Conservation (phyloP, 2,113 vertebrate species). For the Albula goreensis region DNA sequence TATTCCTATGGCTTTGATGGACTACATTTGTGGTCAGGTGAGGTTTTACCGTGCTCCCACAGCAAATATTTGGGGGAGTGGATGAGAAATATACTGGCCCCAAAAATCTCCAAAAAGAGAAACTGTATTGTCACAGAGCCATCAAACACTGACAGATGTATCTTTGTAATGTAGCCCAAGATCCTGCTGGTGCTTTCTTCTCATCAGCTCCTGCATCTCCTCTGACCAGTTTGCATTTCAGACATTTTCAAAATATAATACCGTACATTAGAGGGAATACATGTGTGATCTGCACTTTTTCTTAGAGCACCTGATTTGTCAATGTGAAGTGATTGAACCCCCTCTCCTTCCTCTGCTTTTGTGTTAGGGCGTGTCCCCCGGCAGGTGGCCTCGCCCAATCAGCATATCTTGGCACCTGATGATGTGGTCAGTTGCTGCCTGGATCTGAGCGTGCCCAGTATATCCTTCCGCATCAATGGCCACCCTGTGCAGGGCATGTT, state of each 20-base stretch:
- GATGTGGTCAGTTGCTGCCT: constrained; percentile 91
- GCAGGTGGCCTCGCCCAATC: constrained; percentile 72
- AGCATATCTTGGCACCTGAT: constrained; percentile 77
- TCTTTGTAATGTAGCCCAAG: no score
- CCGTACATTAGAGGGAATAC: no score
- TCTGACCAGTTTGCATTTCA: no score
- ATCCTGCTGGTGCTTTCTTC: no score
- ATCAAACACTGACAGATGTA: no score
- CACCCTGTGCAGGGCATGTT: constrained; percentile 91
- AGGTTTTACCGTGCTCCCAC: not conserved
- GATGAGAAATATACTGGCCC: not conserved
- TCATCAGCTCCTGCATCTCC: no score
- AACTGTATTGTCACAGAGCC: no score
- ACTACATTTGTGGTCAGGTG: constrained; percentile 88
- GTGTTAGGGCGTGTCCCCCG: constrained; percentile 80
- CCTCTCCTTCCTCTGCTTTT: not conserved
- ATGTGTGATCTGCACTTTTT: no score
- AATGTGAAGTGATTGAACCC: no score
- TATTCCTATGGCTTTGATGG: constrained; percentile 89
- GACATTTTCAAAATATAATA: not conserved
- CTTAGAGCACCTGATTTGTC: no score
- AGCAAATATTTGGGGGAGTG: no score
- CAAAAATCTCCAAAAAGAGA: no score
- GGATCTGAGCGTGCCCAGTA: constrained; percentile 86
- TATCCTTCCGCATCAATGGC: constrained; percentile 90